Evolutionary conservation across 2,888 invertebrate species (phyloP), one percentile per base, ranked within the genome.

Genomic region (Vanessa cardui): DNA sequence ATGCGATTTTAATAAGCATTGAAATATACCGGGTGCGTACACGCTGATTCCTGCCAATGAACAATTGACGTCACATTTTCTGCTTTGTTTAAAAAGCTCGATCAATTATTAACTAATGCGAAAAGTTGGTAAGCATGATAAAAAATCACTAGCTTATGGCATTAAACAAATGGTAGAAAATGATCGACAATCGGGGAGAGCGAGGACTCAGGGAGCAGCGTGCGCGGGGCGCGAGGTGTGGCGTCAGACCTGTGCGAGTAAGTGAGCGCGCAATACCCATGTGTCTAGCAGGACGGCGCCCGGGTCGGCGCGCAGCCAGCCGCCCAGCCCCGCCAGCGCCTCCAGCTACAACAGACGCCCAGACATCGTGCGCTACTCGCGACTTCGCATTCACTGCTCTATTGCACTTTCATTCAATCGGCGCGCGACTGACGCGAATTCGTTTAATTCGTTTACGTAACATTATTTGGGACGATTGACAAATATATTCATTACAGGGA

Each of bases 221-320:
- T 44, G 68, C 61, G 59, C 18, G 68, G 4, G 39, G 66, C 47
- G 47, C 16, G 47, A 47, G 58, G 39, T 39, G 39, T 39, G 81
- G 88, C 87, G 85, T 87, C 92, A 91, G 91, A 92, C 92, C 92
- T 92, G 92, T 88, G 92, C 90, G 89, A 92, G 90, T 89, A 91
- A 92, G 92, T 89, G 92, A 92, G 92, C 92, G 92, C 92, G 92
- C 91, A 93, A 92, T 93, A 93, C 93, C 93, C 92, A 93, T 83
- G 92, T 92, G 89, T 93, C 92, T 85, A 93, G 90, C 83, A 92
- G 90, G 79, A 85, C 90, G 82, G 84, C 82, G 85, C 87, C 88
- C 75, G 90, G 89, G 79, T 90, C 92, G 77, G 90, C 86, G 83
- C 92, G 90, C 90, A 91, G 88, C 90, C 90, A 90, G 76, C 91